Percentiles rank a stretch among this genome's conserved stretches.
Evolutionary conservation across 2,113 vertebrate genomes (phyloP).

Genomic region (Pelodiscus sinensis): DNA sequence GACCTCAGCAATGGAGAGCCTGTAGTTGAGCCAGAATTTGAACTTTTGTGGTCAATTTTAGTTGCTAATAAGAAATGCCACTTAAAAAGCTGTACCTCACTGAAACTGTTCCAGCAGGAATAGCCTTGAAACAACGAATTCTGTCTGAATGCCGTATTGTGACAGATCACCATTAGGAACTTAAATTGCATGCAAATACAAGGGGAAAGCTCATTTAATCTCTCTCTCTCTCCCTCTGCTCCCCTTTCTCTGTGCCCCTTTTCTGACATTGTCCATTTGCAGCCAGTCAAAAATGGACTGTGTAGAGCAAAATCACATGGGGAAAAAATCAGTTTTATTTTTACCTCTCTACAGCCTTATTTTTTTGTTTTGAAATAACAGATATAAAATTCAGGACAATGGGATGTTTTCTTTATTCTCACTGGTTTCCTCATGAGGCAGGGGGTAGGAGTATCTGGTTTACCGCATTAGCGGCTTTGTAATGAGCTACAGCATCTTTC

Average conservation of each 20-base stretch:
- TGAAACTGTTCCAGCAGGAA: background rate
- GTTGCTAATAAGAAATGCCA: background rate
- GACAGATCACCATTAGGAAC: background rate
- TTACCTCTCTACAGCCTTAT: background rate
- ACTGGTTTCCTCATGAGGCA: background rate
- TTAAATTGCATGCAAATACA: background rate
- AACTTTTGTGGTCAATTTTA: background rate
- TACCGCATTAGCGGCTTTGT: background rate
- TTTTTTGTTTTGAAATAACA: background rate
- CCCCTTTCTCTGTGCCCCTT: background rate
- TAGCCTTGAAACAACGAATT: background rate
- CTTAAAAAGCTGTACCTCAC: background rate
- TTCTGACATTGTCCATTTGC: background rate
- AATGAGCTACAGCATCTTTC: background rate
- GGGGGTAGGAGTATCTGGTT: background rate
- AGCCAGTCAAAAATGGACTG: background rate
- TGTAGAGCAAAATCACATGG: background rate
- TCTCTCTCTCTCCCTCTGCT: background rate
- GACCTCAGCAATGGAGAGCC: background rate
- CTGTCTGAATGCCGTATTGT: background rate
- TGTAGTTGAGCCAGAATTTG: background rate
- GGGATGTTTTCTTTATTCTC: background rate
- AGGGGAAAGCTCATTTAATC: background rate
- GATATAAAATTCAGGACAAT: background rate
- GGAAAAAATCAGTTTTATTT: background rate